Percentiles rank a stretch among this genome's conserved stretches.
Conservation (phyloP, 2,113 vertebrate species). For the Euleptes europaea region DNA sequence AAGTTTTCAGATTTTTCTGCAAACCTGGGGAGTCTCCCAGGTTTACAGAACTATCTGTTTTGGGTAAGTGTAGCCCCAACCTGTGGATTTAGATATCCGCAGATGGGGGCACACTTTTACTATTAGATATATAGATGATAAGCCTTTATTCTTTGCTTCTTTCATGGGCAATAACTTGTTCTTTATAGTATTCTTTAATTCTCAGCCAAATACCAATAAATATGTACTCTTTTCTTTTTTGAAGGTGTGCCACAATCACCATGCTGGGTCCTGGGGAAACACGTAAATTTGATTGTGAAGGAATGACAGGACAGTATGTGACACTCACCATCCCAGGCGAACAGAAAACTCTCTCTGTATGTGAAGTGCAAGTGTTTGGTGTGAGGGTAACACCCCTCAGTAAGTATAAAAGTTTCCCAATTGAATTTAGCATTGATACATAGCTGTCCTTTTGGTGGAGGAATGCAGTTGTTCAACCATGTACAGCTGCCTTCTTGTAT, state of each 20-base stretch:
- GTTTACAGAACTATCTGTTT: too few species aligned
- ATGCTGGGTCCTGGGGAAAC: constrained; percentile 16
- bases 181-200: background rate
- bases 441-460: background rate
- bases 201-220: background rate
- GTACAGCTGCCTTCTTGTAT: background rate
- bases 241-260: constrained; percentile 33
- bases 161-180: too few species aligned
- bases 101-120: too few species aligned
- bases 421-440: background rate
- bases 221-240: background rate
- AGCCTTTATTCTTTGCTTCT: too few species aligned
- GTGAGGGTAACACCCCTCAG: background rate
- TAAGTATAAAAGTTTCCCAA: background rate
- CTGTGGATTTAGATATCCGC: too few species aligned
- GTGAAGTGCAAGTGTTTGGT: constrained; percentile 30
- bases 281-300: constrained; percentile 14
- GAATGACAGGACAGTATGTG: constrained; percentile 29
- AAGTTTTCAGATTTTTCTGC: too few species aligned
- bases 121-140: too few species aligned
- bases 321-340: constrained; percentile 19
- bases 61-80: too few species aligned
- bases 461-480: background rate
- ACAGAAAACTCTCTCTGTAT: constrained; percentile 11
- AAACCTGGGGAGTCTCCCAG: too few species aligned